Evolutionary conservation across 2,797 vertebrate genomes (phyloP), one percentile per base, ranked within the genome.

Genomic region (Microtus californicus): DNA sequence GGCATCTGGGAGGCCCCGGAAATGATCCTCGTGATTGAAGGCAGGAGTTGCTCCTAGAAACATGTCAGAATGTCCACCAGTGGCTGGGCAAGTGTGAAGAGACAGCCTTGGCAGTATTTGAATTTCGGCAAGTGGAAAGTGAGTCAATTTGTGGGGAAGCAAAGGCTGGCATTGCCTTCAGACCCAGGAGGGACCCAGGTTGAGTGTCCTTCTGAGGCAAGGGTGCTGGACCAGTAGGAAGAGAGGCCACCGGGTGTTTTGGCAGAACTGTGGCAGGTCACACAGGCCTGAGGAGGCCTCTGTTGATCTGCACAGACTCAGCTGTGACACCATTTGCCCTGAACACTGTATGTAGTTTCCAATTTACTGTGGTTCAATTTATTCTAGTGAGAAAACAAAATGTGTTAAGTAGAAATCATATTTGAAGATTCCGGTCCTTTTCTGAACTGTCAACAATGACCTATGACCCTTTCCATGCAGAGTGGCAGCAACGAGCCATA

Each of bases 141-240:
- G 37, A 23, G 51, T 0, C 0, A 40, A 34, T 0, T 0, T 48
- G 27, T 59, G 37, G 27, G 43, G 23, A 27, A 48, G 29, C 23
- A 19, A 43, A 59, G 2, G 23, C 27, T 48, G 37, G 14, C 40
- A 0, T 0, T 83, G 1, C 29, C 15, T 21, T 37, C 8, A 2
- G 48, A 27, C 21, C 4, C 6, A 0, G 1, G 7, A 21, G 59
- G 37, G 19, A 37, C 6, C 5, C 34, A 9, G 2, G 45, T 6
- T 56, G 25, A 15, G 9, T 0, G 3, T 67, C 34, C 0, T 12
- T 54, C 4, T 11, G 43, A 59, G 54, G 51, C 0, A 0, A 15
- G 6, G 25, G 45, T 17, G 5, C 13, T 83, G 25, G 31, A 10
- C 34, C 21, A 65, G 8, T 5, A 25, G 81, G 25, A 45, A 1